Base-by-base conservation (phyloP, 2,888 invertebrate species). In the Drosophila paramelanica region DNA sequence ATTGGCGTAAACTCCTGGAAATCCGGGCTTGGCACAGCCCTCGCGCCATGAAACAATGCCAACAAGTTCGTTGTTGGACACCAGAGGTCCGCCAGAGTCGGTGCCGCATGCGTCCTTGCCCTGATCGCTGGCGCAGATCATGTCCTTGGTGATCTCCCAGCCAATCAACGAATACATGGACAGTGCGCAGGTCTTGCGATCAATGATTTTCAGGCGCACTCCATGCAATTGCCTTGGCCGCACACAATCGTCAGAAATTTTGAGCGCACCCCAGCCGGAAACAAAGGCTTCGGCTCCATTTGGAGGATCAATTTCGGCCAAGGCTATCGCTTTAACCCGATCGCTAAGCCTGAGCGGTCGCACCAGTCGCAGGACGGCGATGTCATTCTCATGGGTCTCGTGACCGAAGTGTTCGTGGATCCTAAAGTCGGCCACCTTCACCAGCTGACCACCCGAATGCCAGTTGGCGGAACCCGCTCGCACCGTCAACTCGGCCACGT, bases 31-130 rank as follows among this genome's bases (percentile, higher is more conserved):
- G n/a, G 50, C 61, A n/a, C 62, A 65, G 5, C 31, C 41, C 8
- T 31, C n/a, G 20, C 25, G 20, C 61, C 51, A 61, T 17, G 65
- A 65, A 14, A 65, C 65, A 17, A 65, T 10, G 17, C 65, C 65
- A 14, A 65, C 33, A 11, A 65, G 41, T 20, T 33, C 8, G 3
- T 13, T 31, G 1, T 51, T n/a, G 7, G 33, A 33, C 7, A 51
- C 51, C 23, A 65, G 41, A 4, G 65, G 61, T n/a, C 65, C 65
- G 0, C 65, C 65, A 11, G 17, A 13, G 17, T 65, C 65, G 3
- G 0, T 17, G 1, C 25, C 25, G 8, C 65, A 65, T 2, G 62
- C 10, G 17, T 2, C 39, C 51, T 20, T 61, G 31, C 43, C 64
- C 5, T 43, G n/a, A n/a, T 23, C 45, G 6, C 11, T 46, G 45